Evolutionary conservation across 1,140 invertebrate genomes (phyloP).

Genomic region (Orchestia grillus): DNA sequence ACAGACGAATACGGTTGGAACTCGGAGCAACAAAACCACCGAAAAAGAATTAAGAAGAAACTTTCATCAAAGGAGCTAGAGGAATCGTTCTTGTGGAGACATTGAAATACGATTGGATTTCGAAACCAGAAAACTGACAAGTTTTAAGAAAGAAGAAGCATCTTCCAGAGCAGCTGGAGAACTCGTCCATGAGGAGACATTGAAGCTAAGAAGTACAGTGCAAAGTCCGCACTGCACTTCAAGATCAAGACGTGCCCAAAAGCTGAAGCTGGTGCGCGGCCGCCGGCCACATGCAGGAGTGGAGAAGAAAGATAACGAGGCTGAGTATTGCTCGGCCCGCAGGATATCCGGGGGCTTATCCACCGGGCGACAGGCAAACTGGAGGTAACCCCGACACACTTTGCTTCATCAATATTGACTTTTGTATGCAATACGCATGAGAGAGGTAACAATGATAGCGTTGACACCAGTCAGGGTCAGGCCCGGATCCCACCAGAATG

Average conservation of each 20-base stretch:
- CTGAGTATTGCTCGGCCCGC: not conserved
- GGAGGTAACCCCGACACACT: conserved; percentile 17
- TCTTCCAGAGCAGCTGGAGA: not conserved
- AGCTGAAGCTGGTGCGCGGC: not conserved
- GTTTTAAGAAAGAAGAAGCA: not conserved
- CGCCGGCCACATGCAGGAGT: not conserved
- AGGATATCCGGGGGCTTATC: conserved; percentile 32
- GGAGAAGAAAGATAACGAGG: not conserved
- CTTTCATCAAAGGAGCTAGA: not conserved
- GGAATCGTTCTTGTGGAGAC: too few species aligned
- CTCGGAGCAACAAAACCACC: not conserved
- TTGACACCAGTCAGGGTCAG: not conserved
- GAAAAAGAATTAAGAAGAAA: not conserved
- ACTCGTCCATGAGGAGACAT: not conserved
- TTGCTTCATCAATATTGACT: not conserved
- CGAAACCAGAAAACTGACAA: too few species aligned
- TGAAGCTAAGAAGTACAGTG: not conserved
- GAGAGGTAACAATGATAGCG: not conserved
- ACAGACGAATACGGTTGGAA: too few species aligned
- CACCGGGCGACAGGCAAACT: not conserved
- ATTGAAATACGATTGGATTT: too few species aligned
- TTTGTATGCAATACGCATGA: not conserved
- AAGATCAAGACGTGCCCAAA: not conserved
- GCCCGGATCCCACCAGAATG: not conserved
- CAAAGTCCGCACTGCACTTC: not conserved